Conservation (phyloP, 2,797 vertebrate species). For the Sphenopsis melanotis region DNA sequence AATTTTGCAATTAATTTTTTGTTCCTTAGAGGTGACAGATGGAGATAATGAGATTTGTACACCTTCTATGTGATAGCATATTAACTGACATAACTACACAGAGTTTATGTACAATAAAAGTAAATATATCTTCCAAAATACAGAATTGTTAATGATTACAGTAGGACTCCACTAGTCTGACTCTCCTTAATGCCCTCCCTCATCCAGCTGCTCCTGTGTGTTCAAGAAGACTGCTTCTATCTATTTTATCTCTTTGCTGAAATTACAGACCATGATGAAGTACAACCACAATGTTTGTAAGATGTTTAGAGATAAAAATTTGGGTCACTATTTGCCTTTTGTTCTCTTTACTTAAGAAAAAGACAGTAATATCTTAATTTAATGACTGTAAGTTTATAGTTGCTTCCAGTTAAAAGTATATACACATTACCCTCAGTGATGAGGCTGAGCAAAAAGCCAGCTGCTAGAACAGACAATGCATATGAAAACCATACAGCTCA, state of each 20-base stretch:
- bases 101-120: not conserved
- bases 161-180: not conserved
- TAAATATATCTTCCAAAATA: not conserved
- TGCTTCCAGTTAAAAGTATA: not conserved
- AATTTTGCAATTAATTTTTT: not conserved
- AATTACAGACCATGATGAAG: not conserved
- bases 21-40: not conserved
- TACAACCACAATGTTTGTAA: not conserved
- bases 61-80: not conserved
- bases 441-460: not conserved
- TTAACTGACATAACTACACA: not conserved
- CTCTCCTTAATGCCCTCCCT: not conserved
- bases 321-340: not conserved
- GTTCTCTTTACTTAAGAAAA: not conserved
- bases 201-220: rapidly evolving
- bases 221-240: not conserved
- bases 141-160: not conserved
- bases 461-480: not conserved
- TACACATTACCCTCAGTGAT: not conserved
- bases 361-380: not conserved
- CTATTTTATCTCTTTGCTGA: not conserved
- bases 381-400: not conserved
- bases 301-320: not conserved
- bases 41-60: not conserved
- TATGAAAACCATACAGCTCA: not conserved